Evolutionary conservation across 2,797 vertebrate genomes (phyloP).

Genomic region (Acanthurus lineatus): DNA sequence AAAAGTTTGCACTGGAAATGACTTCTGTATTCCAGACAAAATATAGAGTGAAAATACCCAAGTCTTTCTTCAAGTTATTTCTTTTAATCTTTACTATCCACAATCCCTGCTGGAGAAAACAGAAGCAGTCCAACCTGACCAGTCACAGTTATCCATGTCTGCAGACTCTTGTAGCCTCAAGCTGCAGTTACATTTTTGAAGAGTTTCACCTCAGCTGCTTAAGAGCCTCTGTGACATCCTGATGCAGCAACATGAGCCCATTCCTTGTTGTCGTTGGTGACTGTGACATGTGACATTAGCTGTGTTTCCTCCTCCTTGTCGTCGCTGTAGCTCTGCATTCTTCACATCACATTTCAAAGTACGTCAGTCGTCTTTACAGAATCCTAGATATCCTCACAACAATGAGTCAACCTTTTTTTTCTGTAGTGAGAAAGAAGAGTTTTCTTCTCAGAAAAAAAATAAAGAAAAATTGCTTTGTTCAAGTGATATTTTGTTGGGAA

Average conservation of each 20-base stretch:
- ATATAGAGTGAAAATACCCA: background rate
- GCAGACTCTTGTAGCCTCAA: conserved; percentile 28
- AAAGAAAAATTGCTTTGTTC: conserved; percentile 29
- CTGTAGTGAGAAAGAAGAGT: conserved; percentile 12
- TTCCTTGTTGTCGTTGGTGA: conserved; percentile 6
- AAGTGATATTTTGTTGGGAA: conserved; percentile 44
- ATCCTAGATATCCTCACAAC: conserved; percentile 25
- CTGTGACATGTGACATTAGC: conserved; percentile 30
- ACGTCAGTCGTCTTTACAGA: conserved; percentile 2
- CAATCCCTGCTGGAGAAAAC: background rate
- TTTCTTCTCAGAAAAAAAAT: background rate
- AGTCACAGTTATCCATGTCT: background rate
- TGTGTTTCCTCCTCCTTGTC: conserved; percentile 30
- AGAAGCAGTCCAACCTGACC: conserved; percentile 1
- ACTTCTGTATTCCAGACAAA: background rate
- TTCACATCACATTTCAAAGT: conserved; percentile 27
- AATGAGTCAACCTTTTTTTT: conserved; percentile 22
- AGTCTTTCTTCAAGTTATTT: background rate
- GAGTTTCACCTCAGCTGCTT: conserved; percentile 22
- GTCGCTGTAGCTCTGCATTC: conserved; percentile 17
- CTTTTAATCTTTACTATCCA: background rate
- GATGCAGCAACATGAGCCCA: conserved; percentile 46
- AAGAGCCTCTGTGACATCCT: background rate
- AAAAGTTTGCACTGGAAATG: background rate
- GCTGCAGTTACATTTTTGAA: conserved; percentile 55